A percentile compares a stretch with the other conserved stretches of the same genome.
phyloP scores from a whole-genome alignment of 2,888 invertebrate genomes.

The Phyllotreta striolata region DNA sequence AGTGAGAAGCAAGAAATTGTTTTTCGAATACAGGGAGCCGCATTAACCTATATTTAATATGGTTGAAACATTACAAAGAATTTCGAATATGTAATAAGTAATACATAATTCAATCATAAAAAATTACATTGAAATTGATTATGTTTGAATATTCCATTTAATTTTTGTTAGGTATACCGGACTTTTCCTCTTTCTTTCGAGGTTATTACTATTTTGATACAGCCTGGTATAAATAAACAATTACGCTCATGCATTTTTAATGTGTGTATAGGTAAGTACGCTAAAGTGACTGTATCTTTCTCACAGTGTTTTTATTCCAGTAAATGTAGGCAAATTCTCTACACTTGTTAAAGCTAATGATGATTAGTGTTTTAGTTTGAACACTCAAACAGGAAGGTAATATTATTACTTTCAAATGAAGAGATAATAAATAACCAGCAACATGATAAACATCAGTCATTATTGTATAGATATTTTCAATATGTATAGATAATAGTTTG shows the following conservation, averaged over 20 bases:
- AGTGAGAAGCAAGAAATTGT: not conserved
- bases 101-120: too few relatives aligned
- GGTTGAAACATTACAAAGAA: too few relatives aligned
- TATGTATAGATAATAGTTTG: too few relatives aligned
- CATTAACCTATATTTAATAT: too few relatives aligned
- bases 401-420: slow-evolving; percentile 43
- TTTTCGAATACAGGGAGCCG: not conserved
- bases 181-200: not conserved
- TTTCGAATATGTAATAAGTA: too few relatives aligned
- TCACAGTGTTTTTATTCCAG: slow-evolving; percentile 26
- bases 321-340: slow-evolving; percentile 37
- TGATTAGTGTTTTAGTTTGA: slow-evolving; percentile 36
- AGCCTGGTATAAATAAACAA: slow-evolving; percentile 1
- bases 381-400: slow-evolving; percentile 41
- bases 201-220: not conserved
- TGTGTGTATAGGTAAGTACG: not conserved
- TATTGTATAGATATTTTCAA: not conserved
- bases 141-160: too few relatives aligned
- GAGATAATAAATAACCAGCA: slow-evolving; percentile 40
- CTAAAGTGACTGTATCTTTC: slow-evolving; percentile 23
- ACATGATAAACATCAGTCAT: slow-evolving; percentile 32
- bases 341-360: slow-evolving; percentile 39
- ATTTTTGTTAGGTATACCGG: too few relatives aligned
- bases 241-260: not conserved
- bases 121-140: too few relatives aligned